phyloP scores from a whole-genome alignment of 2,888 invertebrate species.

The Bimastos eiseni region DNA sequence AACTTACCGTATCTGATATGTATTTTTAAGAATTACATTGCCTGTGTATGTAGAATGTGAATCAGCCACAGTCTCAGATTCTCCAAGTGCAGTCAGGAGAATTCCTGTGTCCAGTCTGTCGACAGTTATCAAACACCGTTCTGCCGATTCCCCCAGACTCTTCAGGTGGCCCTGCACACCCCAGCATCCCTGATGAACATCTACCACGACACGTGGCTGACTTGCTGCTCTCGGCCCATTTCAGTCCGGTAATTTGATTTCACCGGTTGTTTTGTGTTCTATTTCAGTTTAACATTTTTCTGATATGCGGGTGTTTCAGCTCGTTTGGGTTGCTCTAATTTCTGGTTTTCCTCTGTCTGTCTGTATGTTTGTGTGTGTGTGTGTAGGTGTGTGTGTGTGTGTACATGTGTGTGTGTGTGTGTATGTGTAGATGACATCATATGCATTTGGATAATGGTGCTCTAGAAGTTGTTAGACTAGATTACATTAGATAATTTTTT shows the following conservation, averaged over 20 bases:
- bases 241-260: background rate
- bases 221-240: background rate
- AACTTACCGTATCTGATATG: background rate
- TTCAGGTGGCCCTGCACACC: conserved; percentile 44
- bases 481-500: no score
- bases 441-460: no score
- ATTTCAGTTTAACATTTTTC: background rate
- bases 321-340: background rate
- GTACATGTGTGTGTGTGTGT: no score
- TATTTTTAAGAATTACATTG: background rate
- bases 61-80: conserved; percentile 48
- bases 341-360: no score
- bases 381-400: no score
- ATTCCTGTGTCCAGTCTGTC: conserved; percentile 91
- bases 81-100: conserved; percentile 66
- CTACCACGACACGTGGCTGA: background rate
- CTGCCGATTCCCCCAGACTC: conserved; percentile 67
- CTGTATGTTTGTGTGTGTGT: no score
- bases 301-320: background rate
- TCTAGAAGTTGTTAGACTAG: no score
- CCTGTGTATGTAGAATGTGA: background rate
- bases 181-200: background rate
- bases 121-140: conserved; percentile 87
- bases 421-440: no score
- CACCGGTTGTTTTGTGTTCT: background rate